These are phyloP conservation scores for Chrysaora quinquecirrha DNA, from an alignment of 30 jellyfish, hydroid and myxozoan species.

Conservation along the genomic window DNA sequence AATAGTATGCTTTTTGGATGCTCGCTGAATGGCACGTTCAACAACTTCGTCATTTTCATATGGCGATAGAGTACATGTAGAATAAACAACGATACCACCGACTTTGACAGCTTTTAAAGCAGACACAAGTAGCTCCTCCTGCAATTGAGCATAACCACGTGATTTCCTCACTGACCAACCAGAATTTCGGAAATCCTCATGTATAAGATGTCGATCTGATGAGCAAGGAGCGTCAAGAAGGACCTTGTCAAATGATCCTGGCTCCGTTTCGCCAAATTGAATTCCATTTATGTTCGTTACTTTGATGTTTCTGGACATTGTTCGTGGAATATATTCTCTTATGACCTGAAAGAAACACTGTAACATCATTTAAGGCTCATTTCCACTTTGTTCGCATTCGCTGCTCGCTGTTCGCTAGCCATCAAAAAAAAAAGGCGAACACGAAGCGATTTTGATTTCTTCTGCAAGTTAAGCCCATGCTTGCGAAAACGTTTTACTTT, in stretches of 20 bases:
- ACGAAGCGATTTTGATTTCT: too few species aligned
- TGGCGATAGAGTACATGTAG: constrained; percentile 83
- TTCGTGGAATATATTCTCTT: constrained; percentile 49
- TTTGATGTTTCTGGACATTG: neutral
- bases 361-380: too few species aligned
- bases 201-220: constrained; percentile 79
- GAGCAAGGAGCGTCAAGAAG: constrained; percentile 90
- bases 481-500: too few species aligned
- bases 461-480: too few species aligned
- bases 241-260: constrained; percentile 51
- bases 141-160: constrained; percentile 63
- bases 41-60: constrained; percentile 75
- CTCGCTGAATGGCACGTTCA: constrained; percentile 12
- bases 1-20: neutral
- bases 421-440: too few species aligned
- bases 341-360: constrained; percentile 64
- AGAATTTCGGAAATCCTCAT: constrained; percentile 56
- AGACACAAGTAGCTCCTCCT: constrained; percentile 60
- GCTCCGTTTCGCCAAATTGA: constrained; percentile 53
- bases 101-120: constrained; percentile 64
- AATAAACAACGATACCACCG: constrained; percentile 80
- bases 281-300: constrained; percentile 57
- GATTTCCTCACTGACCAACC: constrained; percentile 82
- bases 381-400: too few species aligned
- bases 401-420: too few species aligned